These are phyloP conservation scores for Caretta caretta DNA, from an alignment of 2,113 vertebrate genomes.

Conservation along the genomic window DNA sequence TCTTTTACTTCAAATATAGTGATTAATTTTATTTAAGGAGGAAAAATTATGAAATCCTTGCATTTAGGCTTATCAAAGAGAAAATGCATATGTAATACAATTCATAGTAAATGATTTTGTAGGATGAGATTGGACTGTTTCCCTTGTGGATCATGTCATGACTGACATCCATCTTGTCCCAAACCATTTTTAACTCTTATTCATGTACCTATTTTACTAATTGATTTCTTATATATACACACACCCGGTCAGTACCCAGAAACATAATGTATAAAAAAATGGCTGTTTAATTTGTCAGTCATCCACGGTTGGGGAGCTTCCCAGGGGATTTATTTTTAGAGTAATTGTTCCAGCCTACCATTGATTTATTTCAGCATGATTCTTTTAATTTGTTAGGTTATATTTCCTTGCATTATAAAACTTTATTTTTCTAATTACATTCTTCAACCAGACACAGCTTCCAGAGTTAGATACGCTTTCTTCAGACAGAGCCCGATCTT, in stretches of 20 bases:
- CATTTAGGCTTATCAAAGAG: neutral
- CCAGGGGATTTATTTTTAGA: neutral
- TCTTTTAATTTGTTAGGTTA: neutral
- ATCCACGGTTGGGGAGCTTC: neutral
- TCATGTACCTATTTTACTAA: neutral
- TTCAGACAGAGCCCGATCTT: slow-evolving; percentile 89
- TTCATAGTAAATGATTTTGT: neutral
- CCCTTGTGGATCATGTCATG: rapidly evolving
- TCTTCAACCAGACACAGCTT: slow-evolving; percentile 85
- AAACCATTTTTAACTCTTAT: neutral
- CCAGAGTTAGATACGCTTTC: slow-evolving; percentile 89
- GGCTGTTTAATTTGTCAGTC: neutral
- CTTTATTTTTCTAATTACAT: neutral
- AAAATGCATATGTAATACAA: neutral
- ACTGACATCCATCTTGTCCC: neutral
- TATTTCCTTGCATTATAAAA: neutral
- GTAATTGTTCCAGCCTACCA: neutral
- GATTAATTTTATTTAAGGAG: neutral
- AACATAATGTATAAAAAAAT: neutral
- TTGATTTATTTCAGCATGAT: neutral
- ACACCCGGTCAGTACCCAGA: neutral
- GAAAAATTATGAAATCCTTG: neutral
- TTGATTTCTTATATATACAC: neutral
- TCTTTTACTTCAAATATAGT: neutral
- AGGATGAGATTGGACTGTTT: neutral